phyloP scores from a whole-genome alignment of 1,140 invertebrate species.

The Halictus rubicundus region DNA sequence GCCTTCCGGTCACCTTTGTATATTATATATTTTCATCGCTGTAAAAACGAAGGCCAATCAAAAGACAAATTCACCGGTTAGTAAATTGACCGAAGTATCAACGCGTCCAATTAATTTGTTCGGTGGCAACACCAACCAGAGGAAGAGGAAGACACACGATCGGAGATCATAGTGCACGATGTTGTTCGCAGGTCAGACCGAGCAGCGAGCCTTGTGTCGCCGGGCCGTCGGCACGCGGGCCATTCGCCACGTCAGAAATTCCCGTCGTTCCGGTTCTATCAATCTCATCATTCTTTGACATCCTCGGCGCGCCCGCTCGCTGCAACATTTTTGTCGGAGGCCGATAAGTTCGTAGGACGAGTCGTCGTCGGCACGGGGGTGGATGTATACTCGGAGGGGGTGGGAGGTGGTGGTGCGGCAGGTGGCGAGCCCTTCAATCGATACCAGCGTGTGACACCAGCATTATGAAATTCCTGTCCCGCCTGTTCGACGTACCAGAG shows the following conservation, averaged over 20 bases:
- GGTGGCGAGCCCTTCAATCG: conserved; percentile 46
- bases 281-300: conserved; percentile 49
- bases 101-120: too few species aligned
- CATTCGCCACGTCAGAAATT: conserved; percentile 26
- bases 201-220: neutral
- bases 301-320: conserved; percentile 16
- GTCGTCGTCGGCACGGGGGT: neutral
- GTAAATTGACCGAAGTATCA: too few species aligned
- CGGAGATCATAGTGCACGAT: too few species aligned
- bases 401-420: too few species aligned
- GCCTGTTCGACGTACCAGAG: conserved; percentile 51
- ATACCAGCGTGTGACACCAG: conserved; percentile 55
- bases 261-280: conserved; percentile 31
- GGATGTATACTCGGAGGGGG: neutral
- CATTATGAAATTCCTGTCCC: conserved; percentile 64
- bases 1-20: too few species aligned
- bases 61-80: too few species aligned
- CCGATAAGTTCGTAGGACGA: conserved; percentile 3
- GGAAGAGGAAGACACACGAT: too few species aligned
- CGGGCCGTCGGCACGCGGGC: neutral
- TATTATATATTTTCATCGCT: too few species aligned
- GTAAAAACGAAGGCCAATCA: too few species aligned
- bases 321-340: conserved; percentile 52
- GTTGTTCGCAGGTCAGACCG: too few species aligned
- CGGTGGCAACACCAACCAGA: too few species aligned